Conservation (phyloP, 2,888 invertebrate species). For the Chrysina gloriosa region DNA sequence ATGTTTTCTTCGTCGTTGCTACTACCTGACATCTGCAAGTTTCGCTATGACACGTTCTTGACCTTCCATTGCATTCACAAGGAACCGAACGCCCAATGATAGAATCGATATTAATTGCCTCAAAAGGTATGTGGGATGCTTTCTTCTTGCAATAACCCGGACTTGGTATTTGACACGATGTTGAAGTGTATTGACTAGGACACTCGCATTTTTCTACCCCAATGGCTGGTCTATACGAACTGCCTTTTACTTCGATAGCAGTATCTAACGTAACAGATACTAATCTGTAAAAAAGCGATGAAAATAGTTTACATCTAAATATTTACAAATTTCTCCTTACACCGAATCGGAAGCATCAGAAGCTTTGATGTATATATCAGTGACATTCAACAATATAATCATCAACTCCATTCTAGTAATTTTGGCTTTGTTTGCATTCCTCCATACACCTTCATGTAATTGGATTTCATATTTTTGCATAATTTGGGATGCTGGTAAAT, state of each 20-base stretch:
- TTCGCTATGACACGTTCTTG: constrained; percentile 81
- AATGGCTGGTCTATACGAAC: constrained; percentile 75
- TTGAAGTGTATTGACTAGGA: constrained; percentile 81
- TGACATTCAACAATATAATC: constrained; percentile 91
- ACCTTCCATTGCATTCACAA: constrained; percentile 86
- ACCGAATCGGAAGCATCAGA: constrained; percentile 65
- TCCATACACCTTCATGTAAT: constrained; percentile 86
- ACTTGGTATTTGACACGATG: constrained; percentile 92
- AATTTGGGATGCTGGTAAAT: constrained; percentile 64
- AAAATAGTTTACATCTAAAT: no score
- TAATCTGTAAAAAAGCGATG: no score
- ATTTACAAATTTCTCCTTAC: constrained; percentile 24
- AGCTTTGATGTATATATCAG: constrained; percentile 79
- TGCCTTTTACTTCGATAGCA: constrained; percentile 76
- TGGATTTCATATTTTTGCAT: constrained; percentile 67
- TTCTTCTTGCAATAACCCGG: constrained; percentile 85
- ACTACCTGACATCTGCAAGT: constrained; percentile 87
- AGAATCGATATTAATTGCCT: constrained; percentile 80
- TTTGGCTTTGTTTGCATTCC: constrained; percentile 48
- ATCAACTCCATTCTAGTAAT: constrained; percentile 73
- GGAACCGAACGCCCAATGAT: constrained; percentile 80
- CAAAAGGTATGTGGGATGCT: constrained; percentile 59
- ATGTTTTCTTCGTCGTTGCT: neutral
- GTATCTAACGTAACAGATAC: constrained; percentile 86
- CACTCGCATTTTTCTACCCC: constrained; percentile 91